Base-by-base conservation (phyloP, 2,888 invertebrate species). In the Hermaeophaga mercurialis region DNA sequence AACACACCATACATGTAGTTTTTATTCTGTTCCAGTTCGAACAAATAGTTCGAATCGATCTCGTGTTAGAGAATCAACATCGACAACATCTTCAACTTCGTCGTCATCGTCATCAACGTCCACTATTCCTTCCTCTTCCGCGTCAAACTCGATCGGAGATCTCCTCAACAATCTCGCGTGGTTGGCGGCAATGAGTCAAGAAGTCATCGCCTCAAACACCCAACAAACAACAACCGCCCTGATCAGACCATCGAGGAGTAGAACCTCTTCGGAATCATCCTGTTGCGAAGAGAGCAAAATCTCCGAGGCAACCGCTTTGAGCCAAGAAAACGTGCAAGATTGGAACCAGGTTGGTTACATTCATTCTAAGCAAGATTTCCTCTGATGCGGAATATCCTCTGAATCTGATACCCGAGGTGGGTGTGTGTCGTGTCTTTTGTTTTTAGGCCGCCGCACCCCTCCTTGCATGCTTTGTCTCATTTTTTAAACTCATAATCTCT, bases 281-380 rank as follows among this genome's bases (percentile, higher is more conserved):
- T 67, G 64, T 53, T 68, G 68, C 54, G 70, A 73, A 19, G 71
- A 72, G 50, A 62, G 64, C 6, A 73, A 72, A 63, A 66, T 66
- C 55, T 64, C 68, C 31, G 65, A 63, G 47, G 66, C 68, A 22
- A 59, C 67, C 44, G 62, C 61, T 22, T 66, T 66, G 15, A 66
- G 66, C 47, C 63, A 65, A 24, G 60, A 54, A 11, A 43, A 33
- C 31, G 56, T 62, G 53, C 67, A 66, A 61, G 66, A 73, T 59
- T 73, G 73, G 73, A 70, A 68, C 61, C 69, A 74, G 68, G 73
- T 74, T 65, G 70, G 74, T 66, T 63, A 65, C 58, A 62, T n/a
- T n/a, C n/a, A n/a, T 62, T 34, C 63, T 66, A 33, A 62, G 68
- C 60, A 68, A 71, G 61, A 68, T 69, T 56, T 65, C 66, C n/a